These are phyloP conservation scores for Otus sunia DNA, from an alignment of 2,113 vertebrate species.

Conservation along the genomic window DNA sequence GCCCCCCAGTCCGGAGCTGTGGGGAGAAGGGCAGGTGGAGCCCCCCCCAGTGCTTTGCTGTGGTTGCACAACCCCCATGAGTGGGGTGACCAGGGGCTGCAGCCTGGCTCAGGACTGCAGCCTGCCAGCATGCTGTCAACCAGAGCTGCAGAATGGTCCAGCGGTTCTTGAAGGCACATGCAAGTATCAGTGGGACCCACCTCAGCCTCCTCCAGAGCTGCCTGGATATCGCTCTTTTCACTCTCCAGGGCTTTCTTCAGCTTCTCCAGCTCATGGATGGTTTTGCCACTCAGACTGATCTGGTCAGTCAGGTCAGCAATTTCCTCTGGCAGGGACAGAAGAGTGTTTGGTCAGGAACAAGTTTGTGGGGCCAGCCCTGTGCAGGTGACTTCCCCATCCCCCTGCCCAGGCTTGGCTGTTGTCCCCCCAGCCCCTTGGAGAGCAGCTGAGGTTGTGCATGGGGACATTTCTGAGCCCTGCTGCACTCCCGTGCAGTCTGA, in stretches of 20 bases:
- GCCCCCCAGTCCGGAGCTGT: not conserved
- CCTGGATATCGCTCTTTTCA: constrained; percentile 91
- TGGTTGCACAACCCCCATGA: not conserved
- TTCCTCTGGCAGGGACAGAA: constrained; percentile 79
- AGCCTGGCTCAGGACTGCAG: not conserved
- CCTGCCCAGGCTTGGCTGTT: not conserved
- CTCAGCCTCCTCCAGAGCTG: constrained; percentile 92
- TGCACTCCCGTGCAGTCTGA: not conserved
- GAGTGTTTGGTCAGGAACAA: not conserved
- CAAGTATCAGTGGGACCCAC: constrained; percentile 48
- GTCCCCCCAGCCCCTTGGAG: not conserved
- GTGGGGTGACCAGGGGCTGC: no score
- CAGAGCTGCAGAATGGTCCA: not conserved
- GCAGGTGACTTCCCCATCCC: fast-evolving
- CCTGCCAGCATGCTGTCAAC: not conserved
- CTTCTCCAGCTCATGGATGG: constrained; percentile 92
- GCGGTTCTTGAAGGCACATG: not conserved
- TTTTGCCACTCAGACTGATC: constrained; percentile 86
- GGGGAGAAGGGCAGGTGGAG: not conserved
- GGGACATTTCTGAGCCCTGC: not conserved
- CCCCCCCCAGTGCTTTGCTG: not conserved
- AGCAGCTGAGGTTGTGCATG: not conserved
- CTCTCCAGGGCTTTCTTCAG: constrained; percentile 87
- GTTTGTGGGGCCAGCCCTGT: fast-evolving
- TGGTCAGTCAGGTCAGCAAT: constrained; percentile 91